Conservation (phyloP, 1,140 invertebrate genomes). For the Vollenhovia emeryi region DNA sequence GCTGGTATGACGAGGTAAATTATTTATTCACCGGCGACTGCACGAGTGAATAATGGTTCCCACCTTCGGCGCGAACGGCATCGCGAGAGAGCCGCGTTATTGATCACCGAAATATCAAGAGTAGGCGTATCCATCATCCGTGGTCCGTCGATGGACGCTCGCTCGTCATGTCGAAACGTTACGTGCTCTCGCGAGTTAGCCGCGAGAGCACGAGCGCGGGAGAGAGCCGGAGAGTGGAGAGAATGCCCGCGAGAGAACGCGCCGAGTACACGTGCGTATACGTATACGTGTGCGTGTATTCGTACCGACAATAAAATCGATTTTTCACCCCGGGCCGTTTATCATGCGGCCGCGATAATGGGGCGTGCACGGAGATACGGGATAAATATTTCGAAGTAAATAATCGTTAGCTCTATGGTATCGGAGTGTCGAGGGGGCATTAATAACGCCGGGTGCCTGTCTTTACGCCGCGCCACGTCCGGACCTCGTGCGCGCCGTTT, state of each 20-base stretch:
- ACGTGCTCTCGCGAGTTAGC: slow-evolving; percentile 55
- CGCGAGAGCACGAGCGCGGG: neutral
- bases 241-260: slow-evolving; percentile 1
- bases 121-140: slow-evolving; percentile 80
- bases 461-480: slow-evolving; percentile 36
- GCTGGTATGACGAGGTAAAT: slow-evolving; percentile 78
- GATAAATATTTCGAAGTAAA: slow-evolving; percentile 76
- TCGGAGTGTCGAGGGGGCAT: slow-evolving; percentile 67
- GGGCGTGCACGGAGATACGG: slow-evolving; percentile 65
- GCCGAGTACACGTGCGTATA: neutral
- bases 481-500: neutral
- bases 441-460: slow-evolving; percentile 68
- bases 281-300: neutral
- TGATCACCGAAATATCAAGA: slow-evolving; percentile 82
- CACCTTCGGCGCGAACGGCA: slow-evolving; percentile 76
- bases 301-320: slow-evolving; percentile 74
- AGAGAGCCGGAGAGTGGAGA: slow-evolving; percentile 19
- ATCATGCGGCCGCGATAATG: slow-evolving; percentile 73
- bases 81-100: slow-evolving; percentile 73
- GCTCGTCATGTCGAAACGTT: slow-evolving; percentile 70
- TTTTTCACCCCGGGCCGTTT: slow-evolving; percentile 72
- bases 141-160: slow-evolving; percentile 60
- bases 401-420: slow-evolving; percentile 73
- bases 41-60: slow-evolving; percentile 77
- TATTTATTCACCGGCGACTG: slow-evolving; percentile 80